phyloP scores from a whole-genome alignment of 2,113 vertebrate species.

The Pardalotus punctatus region DNA sequence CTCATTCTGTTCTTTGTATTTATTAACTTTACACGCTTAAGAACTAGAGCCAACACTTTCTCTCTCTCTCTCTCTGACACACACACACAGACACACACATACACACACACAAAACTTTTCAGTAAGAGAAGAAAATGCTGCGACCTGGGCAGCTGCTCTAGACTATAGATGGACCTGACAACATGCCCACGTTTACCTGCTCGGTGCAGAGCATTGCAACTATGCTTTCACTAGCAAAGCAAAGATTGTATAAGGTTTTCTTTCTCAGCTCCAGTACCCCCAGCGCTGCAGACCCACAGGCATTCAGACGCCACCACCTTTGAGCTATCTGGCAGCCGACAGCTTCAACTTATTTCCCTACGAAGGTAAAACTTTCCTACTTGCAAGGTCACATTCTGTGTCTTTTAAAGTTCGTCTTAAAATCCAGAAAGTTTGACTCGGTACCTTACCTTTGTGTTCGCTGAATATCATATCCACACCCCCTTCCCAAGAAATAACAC shows the following conservation, averaged over 20 bases:
- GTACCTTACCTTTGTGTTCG: conserved; percentile 31
- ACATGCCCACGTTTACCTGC: not conserved
- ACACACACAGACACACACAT: too few species aligned
- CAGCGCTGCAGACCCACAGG: not conserved
- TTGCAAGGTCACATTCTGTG: not conserved
- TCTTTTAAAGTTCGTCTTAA: conserved; percentile 20
- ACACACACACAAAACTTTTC: conserved; percentile 8
- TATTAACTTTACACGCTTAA: conserved; percentile 20
- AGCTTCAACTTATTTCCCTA: not conserved
- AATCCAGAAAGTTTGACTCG: conserved; percentile 34
- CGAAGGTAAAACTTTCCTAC: conserved; percentile 27
- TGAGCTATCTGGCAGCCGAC: not conserved
- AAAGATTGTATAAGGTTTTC: not conserved
- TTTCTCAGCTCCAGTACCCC: not conserved
- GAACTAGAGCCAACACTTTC: not conserved
- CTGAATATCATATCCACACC: conserved; percentile 30
- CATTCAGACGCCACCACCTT: not conserved
- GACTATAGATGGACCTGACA: not conserved
- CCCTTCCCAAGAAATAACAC: conserved; percentile 35
- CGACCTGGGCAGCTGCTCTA: not conserved
- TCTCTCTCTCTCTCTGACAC: not conserved
- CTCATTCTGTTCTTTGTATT: not conserved
- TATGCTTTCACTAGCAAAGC: not conserved
- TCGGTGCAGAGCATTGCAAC: not conserved
- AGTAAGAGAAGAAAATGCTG: not conserved